These are phyloP conservation scores for Cyaniris semiargus DNA, from an alignment of 2,888 invertebrate genomes.

Conservation along the genomic window DNA sequence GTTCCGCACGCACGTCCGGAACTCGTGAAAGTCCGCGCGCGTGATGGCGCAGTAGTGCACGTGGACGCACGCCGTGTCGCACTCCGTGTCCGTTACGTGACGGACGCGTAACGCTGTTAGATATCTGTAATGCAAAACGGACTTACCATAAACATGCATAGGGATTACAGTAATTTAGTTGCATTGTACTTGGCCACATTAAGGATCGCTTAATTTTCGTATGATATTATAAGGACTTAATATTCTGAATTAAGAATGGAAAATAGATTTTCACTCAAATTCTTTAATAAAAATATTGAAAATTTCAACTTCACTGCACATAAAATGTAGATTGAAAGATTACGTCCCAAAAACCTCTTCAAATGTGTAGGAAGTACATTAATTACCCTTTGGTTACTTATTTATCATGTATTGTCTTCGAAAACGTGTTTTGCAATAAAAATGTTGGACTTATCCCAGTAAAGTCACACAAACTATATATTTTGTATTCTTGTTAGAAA, in stretches of 20 bases:
- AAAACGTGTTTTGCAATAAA: not conserved
- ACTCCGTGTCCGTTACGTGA: conserved; percentile 78
- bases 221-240: not conserved
- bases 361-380: not conserved
- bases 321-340: no score
- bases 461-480: not conserved
- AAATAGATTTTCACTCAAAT: no score
- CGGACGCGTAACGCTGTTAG: conserved; percentile 87
- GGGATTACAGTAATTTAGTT: not conserved
- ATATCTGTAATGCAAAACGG: conserved; percentile 79
- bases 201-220: not conserved
- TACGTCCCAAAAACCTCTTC: not conserved
- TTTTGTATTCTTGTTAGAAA: conserved; percentile 7
- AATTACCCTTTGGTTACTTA: not conserved
- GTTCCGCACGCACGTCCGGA: conserved; percentile 89
- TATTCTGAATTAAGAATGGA: no score
- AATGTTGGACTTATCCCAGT: not conserved
- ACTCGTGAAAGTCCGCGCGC: conserved; percentile 89
- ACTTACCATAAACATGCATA: not conserved
- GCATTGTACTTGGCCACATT: not conserved
- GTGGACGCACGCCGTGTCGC: conserved; percentile 88
- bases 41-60: conserved; percentile 95
- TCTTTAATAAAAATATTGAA: no score
- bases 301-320: no score
- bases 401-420: not conserved